Base-by-base conservation (phyloP, 2,797 vertebrate genomes). In the Antennarius maculatus region DNA sequence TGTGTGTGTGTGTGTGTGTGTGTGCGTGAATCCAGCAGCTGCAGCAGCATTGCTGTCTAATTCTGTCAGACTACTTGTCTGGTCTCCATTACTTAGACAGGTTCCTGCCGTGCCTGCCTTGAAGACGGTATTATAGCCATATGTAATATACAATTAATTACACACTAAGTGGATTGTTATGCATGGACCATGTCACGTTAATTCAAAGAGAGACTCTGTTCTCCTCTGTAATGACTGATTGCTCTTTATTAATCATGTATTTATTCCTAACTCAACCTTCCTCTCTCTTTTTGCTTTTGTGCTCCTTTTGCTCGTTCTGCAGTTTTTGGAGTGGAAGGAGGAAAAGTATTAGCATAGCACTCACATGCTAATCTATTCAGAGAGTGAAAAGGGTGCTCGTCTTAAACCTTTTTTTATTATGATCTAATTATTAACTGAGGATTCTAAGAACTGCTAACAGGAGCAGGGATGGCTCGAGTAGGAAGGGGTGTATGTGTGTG, bases 371-470 rank as follows among this genome's bases (percentile, higher is more conserved):
- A 92, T 92, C 88, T 86, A 86, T 59, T 82, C 78, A 16, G 71
- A 62, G 81, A 91, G 78, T 84, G 86, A 89, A 91, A 86, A 79
- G 81, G 80, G 61, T 74, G 82, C 85, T 84, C 58, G 56, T 84
- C 82, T 85, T 81, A 85, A 90, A 75, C 81, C 84, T 89, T 91
- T 90, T 87, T 90, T 87, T 86, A 89, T 91, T 90, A 89, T 91
- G 83, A 91, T 91, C 85, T 90, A 93, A 92, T 93, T 91, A 92
- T 92, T 92, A 90, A 93, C 90, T 64, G 76, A 88, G 81, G 77
- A 87, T 89, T 89, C 86, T 73, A 72, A 87, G 87, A 88, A 83
- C 84, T 55, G 79, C 71, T 81, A 87, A 86, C 76, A 68, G 66
- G 69, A 81, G 69, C 71, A 58, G 74, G 76, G 81, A 76, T 43